A percentile compares a stretch with the other conserved stretches of the same genome.
These are phyloP conservation scores for Caenorhabditis briggsae DNA, from an alignment of 1,140 invertebrate species.

Conservation along the genomic window DNA sequence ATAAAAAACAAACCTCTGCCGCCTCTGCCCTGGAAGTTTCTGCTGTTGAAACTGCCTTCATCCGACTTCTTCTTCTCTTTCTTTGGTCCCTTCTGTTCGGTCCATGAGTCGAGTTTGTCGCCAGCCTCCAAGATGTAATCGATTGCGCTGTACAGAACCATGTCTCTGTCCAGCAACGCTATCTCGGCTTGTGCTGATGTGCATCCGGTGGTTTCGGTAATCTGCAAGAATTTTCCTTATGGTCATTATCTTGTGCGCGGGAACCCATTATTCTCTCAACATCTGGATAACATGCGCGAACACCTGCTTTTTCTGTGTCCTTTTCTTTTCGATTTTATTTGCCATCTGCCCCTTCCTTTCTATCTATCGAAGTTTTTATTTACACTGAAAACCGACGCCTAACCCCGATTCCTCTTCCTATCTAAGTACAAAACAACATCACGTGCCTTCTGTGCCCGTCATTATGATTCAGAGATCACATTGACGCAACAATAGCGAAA, in stretches of 20 bases:
- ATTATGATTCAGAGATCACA: background rate
- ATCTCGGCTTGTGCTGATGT: slow-evolving; percentile 60
- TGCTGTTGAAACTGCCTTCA: slow-evolving; percentile 37
- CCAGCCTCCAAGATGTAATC: slow-evolving; percentile 58
- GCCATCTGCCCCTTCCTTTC: background rate
- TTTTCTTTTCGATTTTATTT: background rate
- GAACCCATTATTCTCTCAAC: background rate
- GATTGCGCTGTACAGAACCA: slow-evolving; percentile 52
- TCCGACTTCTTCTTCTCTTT: slow-evolving; percentile 63
- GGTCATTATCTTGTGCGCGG: no score
- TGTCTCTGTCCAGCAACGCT: slow-evolving; percentile 60
- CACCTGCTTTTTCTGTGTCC: background rate
- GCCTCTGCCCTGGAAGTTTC: slow-evolving; percentile 20
- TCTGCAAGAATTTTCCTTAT: background rate
- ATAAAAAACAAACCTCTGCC: slow-evolving; percentile 25
- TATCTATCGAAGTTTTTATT: background rate
- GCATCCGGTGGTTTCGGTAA: slow-evolving; percentile 64
- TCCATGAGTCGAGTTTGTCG: slow-evolving; percentile 61
- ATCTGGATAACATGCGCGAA: slow-evolving; percentile 34
- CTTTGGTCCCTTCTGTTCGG: slow-evolving; percentile 61
- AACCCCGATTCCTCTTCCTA: background rate
- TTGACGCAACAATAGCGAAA: background rate
- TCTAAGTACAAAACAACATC: slow-evolving; percentile 28
- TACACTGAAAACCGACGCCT: slow-evolving; percentile 14
- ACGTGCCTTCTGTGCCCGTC: background rate